Conservation (phyloP, 1,140 invertebrate genomes). For the Neotoxoptera formosana region DNA sequence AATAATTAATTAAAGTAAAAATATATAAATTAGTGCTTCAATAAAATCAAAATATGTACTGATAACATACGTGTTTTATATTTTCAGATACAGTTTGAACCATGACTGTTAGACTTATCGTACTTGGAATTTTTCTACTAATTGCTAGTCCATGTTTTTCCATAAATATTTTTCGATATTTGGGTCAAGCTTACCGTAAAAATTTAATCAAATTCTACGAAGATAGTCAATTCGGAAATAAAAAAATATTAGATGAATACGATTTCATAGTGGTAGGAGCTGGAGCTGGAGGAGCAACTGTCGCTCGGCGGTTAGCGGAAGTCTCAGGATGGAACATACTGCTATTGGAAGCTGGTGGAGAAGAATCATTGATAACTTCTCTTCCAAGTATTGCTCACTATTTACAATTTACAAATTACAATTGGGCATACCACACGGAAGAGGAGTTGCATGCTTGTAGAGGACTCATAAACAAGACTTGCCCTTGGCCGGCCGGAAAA, state of each 20-base stretch:
- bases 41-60: background rate
- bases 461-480: slow-evolving; percentile 66
- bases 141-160: background rate
- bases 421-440: slow-evolving; percentile 76
- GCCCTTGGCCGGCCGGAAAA: slow-evolving; percentile 70
- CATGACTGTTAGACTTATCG: background rate
- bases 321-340: slow-evolving; percentile 65
- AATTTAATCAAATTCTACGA: slow-evolving; percentile 57
- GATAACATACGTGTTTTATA: background rate
- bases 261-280: slow-evolving; percentile 61
- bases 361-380: slow-evolving; percentile 67
- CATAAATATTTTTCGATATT: background rate
- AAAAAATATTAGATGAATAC: slow-evolving; percentile 59
- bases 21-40: background rate
- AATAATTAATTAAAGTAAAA: background rate
- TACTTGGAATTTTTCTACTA: background rate
- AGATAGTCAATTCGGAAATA: slow-evolving; percentile 56
- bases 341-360: slow-evolving; percentile 71
- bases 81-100: background rate
- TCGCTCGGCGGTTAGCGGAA: slow-evolving; percentile 55
- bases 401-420: slow-evolving; percentile 67
- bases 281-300: slow-evolving; percentile 66
- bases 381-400: slow-evolving; percentile 61
- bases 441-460: slow-evolving; percentile 64
- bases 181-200: slow-evolving; percentile 15